Percentiles rank a stretch among this genome's conserved stretches.
Conservation (phyloP, 1,140 invertebrate genomes). For the Tetragnatha versicolor region DNA sequence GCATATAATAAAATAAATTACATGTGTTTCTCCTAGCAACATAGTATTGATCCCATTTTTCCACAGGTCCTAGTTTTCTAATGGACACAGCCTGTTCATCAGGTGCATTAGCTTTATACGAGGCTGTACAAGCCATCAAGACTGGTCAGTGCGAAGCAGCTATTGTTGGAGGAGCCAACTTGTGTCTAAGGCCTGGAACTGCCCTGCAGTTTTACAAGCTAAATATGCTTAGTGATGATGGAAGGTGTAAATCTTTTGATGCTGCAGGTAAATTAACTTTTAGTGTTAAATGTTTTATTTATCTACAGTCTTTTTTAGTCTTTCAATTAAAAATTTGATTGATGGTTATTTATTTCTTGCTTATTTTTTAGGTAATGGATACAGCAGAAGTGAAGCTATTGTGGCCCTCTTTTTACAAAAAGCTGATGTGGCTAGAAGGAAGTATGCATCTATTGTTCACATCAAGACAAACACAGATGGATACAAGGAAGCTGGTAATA, state of each 20-base stretch:
- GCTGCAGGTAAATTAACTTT: constrained; percentile 70
- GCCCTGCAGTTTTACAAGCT: constrained; percentile 93
- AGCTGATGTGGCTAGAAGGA: constrained; percentile 63
- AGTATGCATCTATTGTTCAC: constrained; percentile 73
- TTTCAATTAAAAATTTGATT: constrained; percentile 11
- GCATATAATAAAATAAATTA: background rate
- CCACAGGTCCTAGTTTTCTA: constrained; percentile 84
- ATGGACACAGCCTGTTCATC: constrained; percentile 97
- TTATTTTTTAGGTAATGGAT: constrained; percentile 74
- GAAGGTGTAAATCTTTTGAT: constrained; percentile 94
- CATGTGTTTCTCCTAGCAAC: too few relatives aligned
- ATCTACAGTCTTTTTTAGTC: constrained; percentile 11
- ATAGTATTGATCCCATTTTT: background rate
- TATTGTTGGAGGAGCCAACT: constrained; percentile 85
- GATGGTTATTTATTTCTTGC: constrained; percentile 4
- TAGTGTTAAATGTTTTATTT: background rate
- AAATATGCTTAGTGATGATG: constrained; percentile 88
- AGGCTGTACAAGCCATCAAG: constrained; percentile 83
- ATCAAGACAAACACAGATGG: constrained; percentile 91
- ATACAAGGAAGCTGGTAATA: constrained; percentile 82
- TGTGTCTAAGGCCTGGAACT: constrained; percentile 84
- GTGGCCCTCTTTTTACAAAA: constrained; percentile 68
- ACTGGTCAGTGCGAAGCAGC: constrained; percentile 89
- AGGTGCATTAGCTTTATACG: constrained; percentile 84
- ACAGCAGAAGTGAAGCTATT: constrained; percentile 76